Conservation (phyloP, 2,888 invertebrate genomes). For the Acleris sparsana region DNA sequence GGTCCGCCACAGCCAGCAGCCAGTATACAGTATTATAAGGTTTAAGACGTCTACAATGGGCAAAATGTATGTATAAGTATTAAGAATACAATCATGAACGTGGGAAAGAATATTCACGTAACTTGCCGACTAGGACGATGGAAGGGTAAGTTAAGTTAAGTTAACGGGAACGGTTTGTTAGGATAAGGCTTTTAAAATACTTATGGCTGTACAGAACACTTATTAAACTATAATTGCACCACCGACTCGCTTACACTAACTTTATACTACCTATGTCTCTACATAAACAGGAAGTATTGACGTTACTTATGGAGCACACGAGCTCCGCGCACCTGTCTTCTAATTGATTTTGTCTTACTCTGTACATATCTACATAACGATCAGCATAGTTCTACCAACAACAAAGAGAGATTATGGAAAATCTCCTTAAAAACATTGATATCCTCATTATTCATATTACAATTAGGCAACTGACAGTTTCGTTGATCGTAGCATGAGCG, state of each 20-base stretch:
- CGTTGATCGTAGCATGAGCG: not conserved
- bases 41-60: too few relatives aligned
- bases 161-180: too few relatives aligned
- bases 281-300: constrained; percentile 13
- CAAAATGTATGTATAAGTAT: too few relatives aligned
- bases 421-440: not conserved
- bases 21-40: too few relatives aligned
- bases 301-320: constrained; percentile 11
- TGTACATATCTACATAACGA: constrained; percentile 13
- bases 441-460: not conserved
- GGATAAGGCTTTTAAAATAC: too few relatives aligned
- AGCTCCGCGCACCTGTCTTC: constrained; percentile 6
- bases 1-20: too few relatives aligned
- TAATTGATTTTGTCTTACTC: constrained; percentile 13
- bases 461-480: constrained; percentile 5
- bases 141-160: too few relatives aligned
- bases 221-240: constrained; percentile 33
- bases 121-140: too few relatives aligned
- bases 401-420: constrained; percentile 38
- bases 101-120: too few relatives aligned
- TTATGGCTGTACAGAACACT: not conserved
- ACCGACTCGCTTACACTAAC: constrained; percentile 26
- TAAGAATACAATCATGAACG: too few relatives aligned
- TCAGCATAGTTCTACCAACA: constrained; percentile 17
- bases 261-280: constrained; percentile 5